Conservation (phyloP, 2,888 invertebrate genomes). For the Apoda limacodes region DNA sequence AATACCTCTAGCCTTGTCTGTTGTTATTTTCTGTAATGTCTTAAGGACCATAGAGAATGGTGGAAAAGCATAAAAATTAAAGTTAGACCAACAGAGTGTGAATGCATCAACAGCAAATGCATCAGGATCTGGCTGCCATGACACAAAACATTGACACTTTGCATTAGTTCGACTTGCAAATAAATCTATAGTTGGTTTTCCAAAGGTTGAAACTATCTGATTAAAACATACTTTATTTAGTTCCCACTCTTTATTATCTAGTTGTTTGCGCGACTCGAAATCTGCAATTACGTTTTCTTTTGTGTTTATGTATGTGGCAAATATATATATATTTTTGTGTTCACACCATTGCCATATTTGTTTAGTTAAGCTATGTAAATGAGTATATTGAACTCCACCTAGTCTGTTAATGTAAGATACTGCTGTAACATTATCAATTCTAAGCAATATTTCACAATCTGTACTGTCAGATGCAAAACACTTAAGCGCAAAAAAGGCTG, state of each 20-base stretch:
- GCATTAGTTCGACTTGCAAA: constrained; percentile 7
- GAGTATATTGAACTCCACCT: constrained; percentile 13
- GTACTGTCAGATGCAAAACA: constrained; percentile 10
- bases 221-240: constrained; percentile 4
- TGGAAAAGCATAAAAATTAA: too few relatives aligned
- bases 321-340: constrained; percentile 5
- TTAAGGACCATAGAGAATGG: too few relatives aligned
- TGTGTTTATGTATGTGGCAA: constrained; percentile 12
- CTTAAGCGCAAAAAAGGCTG: constrained; percentile 14
- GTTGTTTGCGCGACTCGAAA: constrained; percentile 10
- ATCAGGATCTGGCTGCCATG: constrained; percentile 8
- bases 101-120: too few relatives aligned
- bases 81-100: too few relatives aligned
- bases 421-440: constrained; percentile 15
- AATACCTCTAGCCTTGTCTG: too few relatives aligned
- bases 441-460: constrained; percentile 9
- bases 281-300: constrained; percentile 11
- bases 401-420: constrained; percentile 15
- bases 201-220: constrained; percentile 1
- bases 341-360: constrained; percentile 17
- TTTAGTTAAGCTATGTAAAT: constrained; percentile 7
- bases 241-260: constrained; percentile 14
- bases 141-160: constrained; percentile 5
- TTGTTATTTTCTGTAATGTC: too few relatives aligned
- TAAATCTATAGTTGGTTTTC: not conserved